Evolutionary conservation across 2,797 vertebrate genomes (phyloP).

Genomic region (Carcharodon carcharias): DNA sequence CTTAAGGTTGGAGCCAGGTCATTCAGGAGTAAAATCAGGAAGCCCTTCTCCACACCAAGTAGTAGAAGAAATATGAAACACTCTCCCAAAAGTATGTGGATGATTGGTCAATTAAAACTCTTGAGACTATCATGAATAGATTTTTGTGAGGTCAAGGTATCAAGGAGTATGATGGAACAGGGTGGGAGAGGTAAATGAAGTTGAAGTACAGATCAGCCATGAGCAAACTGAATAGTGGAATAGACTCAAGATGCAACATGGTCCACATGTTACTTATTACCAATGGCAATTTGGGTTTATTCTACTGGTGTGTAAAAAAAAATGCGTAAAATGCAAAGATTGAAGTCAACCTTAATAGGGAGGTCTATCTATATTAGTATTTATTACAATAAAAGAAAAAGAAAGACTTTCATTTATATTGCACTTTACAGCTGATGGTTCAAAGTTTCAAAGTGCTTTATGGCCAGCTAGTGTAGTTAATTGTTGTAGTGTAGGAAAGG

Average conservation of each 20-base stretch:
- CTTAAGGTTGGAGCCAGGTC: no score
- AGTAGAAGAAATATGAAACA: no score
- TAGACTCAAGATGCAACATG: no score
- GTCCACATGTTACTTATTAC: background rate
- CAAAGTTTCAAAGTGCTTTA: background rate
- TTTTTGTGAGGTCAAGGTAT: background rate
- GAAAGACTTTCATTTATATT: no score
- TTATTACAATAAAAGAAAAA: background rate
- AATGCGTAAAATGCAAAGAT: background rate
- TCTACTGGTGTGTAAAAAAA: background rate
- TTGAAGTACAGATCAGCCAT: background rate
- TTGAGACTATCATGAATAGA: background rate
- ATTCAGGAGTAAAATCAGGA: no score
- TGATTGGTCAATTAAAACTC: no score
- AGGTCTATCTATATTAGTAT: background rate
- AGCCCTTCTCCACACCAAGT: no score
- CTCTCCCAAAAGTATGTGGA: no score
- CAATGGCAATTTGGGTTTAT: background rate
- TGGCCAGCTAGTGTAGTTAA: background rate
- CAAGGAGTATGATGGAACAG: background rate
- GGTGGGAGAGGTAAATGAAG: no score
- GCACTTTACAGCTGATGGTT: no score
- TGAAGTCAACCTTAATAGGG: background rate
- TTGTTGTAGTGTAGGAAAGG: background rate
- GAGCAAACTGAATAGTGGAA: background rate